These are phyloP conservation scores for Choreutis nemorana DNA, from an alignment of 2,888 invertebrate genomes.

Conservation along the genomic window DNA sequence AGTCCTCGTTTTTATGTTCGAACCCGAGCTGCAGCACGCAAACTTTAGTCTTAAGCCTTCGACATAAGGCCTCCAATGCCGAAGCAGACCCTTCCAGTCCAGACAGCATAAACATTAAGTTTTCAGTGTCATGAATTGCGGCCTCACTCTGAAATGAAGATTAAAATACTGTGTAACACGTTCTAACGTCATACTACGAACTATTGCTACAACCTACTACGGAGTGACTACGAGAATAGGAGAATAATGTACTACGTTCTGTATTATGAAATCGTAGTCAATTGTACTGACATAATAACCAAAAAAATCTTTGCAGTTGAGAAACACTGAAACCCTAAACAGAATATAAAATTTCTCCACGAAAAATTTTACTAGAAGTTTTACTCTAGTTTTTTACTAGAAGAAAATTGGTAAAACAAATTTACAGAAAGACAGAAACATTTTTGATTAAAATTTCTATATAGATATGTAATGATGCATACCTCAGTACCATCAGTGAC, in stretches of 20 bases:
- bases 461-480: constrained; percentile 8
- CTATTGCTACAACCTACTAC: too few species aligned
- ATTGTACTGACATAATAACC: too few species aligned
- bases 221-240: too few species aligned
- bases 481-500: constrained; percentile 54
- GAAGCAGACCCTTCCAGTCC: constrained; percentile 73
- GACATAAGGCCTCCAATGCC: constrained; percentile 56
- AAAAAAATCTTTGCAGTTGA: too few species aligned
- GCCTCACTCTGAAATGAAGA: constrained; percentile 51
- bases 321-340: too few species aligned
- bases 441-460: neutral
- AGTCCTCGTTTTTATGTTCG: constrained; percentile 36
- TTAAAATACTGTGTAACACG: too few species aligned
- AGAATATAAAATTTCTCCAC: too few species aligned
- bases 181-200: too few species aligned
- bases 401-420: constrained; percentile 5
- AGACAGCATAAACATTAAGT: constrained; percentile 68
- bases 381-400: constrained; percentile 9
- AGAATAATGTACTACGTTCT: too few species aligned
- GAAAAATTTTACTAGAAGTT: constrained; percentile 4
- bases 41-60: constrained; percentile 54
- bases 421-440: neutral
- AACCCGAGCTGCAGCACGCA: constrained; percentile 63
- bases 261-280: too few species aligned
- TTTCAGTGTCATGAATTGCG: constrained; percentile 45